Evolutionary conservation across 2,888 invertebrate species (phyloP), one percentile per base, ranked within the genome.

Genomic region (Hemaris fuciformis): DNA sequence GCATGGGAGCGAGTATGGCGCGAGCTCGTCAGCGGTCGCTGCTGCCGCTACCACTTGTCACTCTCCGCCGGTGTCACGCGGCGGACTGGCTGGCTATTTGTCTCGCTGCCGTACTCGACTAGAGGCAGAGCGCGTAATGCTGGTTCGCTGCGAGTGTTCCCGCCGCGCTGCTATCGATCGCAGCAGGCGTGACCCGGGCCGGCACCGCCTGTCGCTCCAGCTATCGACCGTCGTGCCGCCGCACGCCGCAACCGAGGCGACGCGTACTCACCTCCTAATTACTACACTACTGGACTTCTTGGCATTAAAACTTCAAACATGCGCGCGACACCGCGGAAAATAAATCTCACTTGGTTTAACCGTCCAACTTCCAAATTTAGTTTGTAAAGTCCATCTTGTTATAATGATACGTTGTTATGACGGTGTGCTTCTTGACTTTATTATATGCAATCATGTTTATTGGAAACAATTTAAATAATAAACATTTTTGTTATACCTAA

Each of bases 211-310:
- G 85, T 76, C 88, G 84, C 83, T 82, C 79, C 74, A 75, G 80
- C 85, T 87, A 88, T 89, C 89, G 88, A 89, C 86, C 89, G 80
- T 76, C 83, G 84, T 82, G 84, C 84, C 84, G 81, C 81, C 88
- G 85, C 85, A 83, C 84, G 81, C 81, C 88, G 85, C 85, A 83
- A 42, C 62, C 79, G 79, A 80, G 83, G 83, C 83, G 84, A 82
- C 82, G 80, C 75, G 77, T 81, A 83, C 82, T 81, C 81, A 80
- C 83, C 85, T 86, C 80, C 79, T 83, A 84, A 85, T 85, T 83
- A 84, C 83, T 78, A 80, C 76, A 76, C 77, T 74, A 76, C 76
- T 70, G 75, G 77, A 79, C 81, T 80, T 74, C 71, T 77, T 79
- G 71, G 71, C 80, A 82, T 84, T 85, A 81, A 84, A 86, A 84